Conservation (phyloP, 2,113 vertebrate genomes). For the Bufo bufo region DNA sequence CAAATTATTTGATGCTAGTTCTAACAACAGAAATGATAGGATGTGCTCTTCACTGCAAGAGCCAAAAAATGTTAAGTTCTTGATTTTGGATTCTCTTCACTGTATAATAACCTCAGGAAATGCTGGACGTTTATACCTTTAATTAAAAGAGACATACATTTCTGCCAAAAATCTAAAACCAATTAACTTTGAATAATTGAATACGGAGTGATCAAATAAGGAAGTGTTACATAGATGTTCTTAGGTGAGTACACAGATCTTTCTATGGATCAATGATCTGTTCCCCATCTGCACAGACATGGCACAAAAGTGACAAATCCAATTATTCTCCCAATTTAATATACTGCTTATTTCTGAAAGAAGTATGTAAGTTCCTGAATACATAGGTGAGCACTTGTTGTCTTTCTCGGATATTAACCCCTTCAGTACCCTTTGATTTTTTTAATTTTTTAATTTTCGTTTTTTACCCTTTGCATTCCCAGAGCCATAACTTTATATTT, state of each 20-base stretch:
- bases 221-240: background rate
- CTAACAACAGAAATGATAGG: conserved; percentile 17
- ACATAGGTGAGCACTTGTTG: background rate
- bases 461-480: too few relatives aligned
- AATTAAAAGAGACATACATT: conserved; percentile 5
- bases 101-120: background rate
- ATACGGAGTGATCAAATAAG: conserved; percentile 27
- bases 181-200: conserved; percentile 11
- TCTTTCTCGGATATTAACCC: background rate
- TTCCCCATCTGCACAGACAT: background rate
- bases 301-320: conserved; percentile 23
- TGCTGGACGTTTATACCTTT: background rate
- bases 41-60: conserved; percentile 18
- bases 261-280: background rate
- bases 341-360: background rate
- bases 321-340: conserved; percentile 27
- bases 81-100: conserved; percentile 2
- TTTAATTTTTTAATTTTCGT: too few relatives aligned
- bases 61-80: conserved; percentile 37
- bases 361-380: background rate
- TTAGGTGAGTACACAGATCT: background rate
- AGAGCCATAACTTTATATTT: too few relatives aligned
- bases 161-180: conserved; percentile 24
- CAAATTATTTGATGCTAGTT: conserved; percentile 48
- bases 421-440: background rate